Base-by-base conservation (phyloP, 2,888 invertebrate species). In the Sarcophaga variegata region DNA sequence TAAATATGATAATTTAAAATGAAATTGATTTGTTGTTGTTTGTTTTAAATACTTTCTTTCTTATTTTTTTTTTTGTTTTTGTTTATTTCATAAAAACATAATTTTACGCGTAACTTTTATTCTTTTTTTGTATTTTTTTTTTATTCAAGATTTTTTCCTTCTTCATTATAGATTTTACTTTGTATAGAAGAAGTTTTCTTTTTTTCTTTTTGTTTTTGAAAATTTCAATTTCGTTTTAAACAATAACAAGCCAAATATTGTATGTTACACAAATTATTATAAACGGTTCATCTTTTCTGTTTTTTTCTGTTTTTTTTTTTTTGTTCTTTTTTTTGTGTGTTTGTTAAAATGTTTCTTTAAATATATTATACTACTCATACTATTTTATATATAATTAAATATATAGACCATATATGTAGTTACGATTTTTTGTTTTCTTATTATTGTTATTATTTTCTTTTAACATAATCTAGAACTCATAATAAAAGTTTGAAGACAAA, bases 171-270 rank as follows among this genome's bases (percentile, higher is more conserved):
- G 22, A 20, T 63, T 63, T 22, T 64, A 22, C 12, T 60, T n/a
- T 67, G 17, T 63, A 25, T 63, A 27, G 27, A 45, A 54, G 25
- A 22, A 5, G 8, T 6, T 54, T 14, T 54, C 3, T n/a, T 8
- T 54, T 4, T 14, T 67, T 45, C 72, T 62, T 47, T 66, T 10
- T 63, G 27, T 76, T 47, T 64, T 60, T 37, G 11, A n/a, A 10
- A 0, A n/a, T 66, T 17, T 59, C 6, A 17, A 14, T 81, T 59
- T 77, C 45, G n/a, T 59, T 45, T 77, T 27, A 74, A 76, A 80
- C 62, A 76, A 84, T 84, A 85, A 84, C 84, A 84, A 77, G 75
- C 84, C 80, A 77, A 81, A 85, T 76, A 81, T 71, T 84, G 20
- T 49, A 70, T 22, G n/a, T 17, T 66, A 83, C 60, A 78, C 14